Base-by-base conservation (phyloP, 1,140 invertebrate species). In the Cataglyphis hispanica region DNA sequence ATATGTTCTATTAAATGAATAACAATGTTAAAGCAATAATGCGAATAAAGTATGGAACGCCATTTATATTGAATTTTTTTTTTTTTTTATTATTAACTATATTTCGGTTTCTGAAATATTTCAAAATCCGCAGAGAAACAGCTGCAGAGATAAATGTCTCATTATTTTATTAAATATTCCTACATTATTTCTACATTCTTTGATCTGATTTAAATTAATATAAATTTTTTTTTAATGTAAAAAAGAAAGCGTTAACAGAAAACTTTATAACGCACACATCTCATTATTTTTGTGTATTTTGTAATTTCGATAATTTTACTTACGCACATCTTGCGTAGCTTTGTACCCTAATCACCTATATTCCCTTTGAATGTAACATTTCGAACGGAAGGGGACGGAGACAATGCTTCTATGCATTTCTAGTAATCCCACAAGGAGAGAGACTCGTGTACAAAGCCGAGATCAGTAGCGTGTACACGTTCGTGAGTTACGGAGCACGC, bases 401-500 rank as follows among this genome's bases (percentile, higher is more conserved):
- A 19, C 80, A 46, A n/a, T 75, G 34, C 64, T 16, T 85, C 84
- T 84, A 64, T 80, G 88, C 88, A 86, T 89, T 86, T 86, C 87
- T 86, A 37, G 53, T 74, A 77, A 89, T 81, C 58, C 70, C 16
- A 58, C 56, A 74, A 83, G 75, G 84, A 70, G 27, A 70, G 27
- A 50, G 61, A 16, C 58, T 69, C 75, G 34, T 76, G 72, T 77
- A 85, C 61, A 75, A 87, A 85, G 37, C 64, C 31, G 53, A 40
- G 75, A 70, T 77, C 86, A 86, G 58, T 86, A 58, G 83, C 88
- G 87, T 89, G 87, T 86, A 89, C 85, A 76, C 80, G 85, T 75
- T 85, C 85, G 75, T 87, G 89, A 89, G 75, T 87, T 89, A 89
- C 74, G 80, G 61, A 87, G 70, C 89, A 83, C 78, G 85, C 74